Evolutionary conservation across 2,113 vertebrate species (phyloP).

Genomic region (Apteryx owenii): DNA sequence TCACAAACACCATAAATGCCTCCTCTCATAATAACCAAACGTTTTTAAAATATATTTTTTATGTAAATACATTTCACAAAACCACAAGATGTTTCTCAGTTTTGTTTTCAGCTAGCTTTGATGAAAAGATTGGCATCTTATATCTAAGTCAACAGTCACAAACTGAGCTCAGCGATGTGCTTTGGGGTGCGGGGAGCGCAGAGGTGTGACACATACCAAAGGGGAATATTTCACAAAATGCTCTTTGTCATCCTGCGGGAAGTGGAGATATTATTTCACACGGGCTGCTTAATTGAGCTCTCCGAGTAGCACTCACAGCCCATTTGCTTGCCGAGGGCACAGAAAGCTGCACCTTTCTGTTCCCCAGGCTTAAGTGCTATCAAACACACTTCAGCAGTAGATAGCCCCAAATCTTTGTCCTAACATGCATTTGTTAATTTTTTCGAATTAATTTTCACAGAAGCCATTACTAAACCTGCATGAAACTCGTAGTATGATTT

Average conservation of each 20-base stretch:
- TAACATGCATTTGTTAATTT: neutral
- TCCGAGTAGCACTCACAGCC: neutral
- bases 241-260: neutral
- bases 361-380: neutral
- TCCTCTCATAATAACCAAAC: conserved; percentile 40
- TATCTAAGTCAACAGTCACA: conserved; percentile 20
- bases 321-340: neutral
- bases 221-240: neutral
- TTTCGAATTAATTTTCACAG: neutral
- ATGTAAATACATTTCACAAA: conserved; percentile 84
- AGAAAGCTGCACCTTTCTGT: neutral
- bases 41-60: conserved; percentile 66
- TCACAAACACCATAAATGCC: conserved; percentile 48
- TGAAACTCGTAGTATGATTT: neutral
- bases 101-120: conserved; percentile 87
- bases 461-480: neutral
- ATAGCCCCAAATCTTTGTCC: neutral
- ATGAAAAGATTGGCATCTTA: conserved; percentile 76
- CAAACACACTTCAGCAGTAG: neutral
- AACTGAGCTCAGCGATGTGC: neutral
- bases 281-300: neutral
- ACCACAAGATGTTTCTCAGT: conserved; percentile 91
- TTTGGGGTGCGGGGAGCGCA: neutral
- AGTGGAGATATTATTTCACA: neutral
- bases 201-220: neutral